Evolutionary conservation across 2,888 invertebrate genomes (phyloP), one percentile per base, ranked within the genome.

Genomic region (Bibio marci): DNA sequence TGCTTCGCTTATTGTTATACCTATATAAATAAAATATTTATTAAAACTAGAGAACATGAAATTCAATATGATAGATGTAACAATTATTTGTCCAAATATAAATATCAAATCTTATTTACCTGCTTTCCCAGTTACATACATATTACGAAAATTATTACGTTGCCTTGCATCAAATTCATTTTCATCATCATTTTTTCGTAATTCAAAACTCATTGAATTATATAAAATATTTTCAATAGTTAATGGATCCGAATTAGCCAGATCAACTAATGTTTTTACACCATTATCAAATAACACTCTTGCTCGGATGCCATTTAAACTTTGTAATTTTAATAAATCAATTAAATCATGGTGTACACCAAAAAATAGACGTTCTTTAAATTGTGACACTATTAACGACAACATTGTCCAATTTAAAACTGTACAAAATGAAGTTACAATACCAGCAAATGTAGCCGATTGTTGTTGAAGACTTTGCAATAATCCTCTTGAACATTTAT

Each of bases 401-500:
- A 98, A 69, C 55, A 81, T 86, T 46, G 73, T 73, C 95, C 97
- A 98, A 18, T 92, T 88, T 11, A 98, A 64, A 39, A 90, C 80
- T 45, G 73, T 75, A 59, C 94, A 91, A 64, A 98, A 97, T n/a
- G 86, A 77, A 3, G 92, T 90, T 2, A 97, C 86, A 83, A 95
- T 95, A 40, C 92, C 94, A 40, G 95, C 92, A 70, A 94, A 95
- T 27, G 91, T 90, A 27, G 95, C 80, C 2, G 95, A 82, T 41
- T 85, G 80, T 59, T 94, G 92, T 60, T 98, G 97, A 22, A 98
- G 67, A 41, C 85, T 78, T 64, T 98, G 97, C 17, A 98, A 63
- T 60, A 87, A 74, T 12, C 97, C 97, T 39, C 92, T 76, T 40
- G 80, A 76, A 52, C 87, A 86, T 48, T 75, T 76, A 56, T 80